Percentiles rank a stretch among this genome's conserved stretches.
phyloP scores from a whole-genome alignment of 2,888 invertebrate species.

The Nomada hirtipes region DNA sequence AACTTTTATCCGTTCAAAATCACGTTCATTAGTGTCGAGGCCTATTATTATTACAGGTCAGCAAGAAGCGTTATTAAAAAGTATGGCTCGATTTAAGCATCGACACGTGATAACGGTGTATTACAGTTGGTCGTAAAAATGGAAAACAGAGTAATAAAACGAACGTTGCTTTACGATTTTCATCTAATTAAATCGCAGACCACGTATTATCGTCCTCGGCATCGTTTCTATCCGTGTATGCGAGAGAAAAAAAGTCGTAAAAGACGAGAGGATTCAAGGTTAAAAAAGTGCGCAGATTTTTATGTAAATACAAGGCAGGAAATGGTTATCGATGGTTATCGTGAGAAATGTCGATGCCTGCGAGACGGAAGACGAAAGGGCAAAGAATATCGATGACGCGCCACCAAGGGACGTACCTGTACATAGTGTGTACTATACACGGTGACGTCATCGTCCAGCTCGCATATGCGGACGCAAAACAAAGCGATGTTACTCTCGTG shows the following conservation, averaged over 20 bases:
- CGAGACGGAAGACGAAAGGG: slow-evolving; percentile 6
- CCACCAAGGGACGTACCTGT: slow-evolving; percentile 10
- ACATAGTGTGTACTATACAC: not conserved
- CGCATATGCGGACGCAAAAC: slow-evolving; percentile 25
- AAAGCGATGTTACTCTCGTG: slow-evolving; percentile 23
- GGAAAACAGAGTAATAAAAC: not conserved
- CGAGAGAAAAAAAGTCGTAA: not conserved
- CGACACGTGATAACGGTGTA: not conserved
- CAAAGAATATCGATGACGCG: slow-evolving; percentile 48
- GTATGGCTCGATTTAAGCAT: slow-evolving; percentile 25
- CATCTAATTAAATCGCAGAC: slow-evolving; percentile 10
- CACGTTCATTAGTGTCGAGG: slow-evolving; percentile 28
- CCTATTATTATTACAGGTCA: slow-evolving; percentile 37
- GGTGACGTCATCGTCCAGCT: slow-evolving; percentile 34
- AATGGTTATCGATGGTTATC: slow-evolving; percentile 1
- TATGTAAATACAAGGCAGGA: slow-evolving; percentile 23
- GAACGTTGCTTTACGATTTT: slow-evolving; percentile 10
- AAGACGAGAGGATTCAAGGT: not conserved
- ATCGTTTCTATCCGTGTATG: not conserved
- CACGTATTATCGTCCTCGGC: not conserved
- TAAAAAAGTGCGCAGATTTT: not conserved
- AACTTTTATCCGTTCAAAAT: slow-evolving; percentile 27
- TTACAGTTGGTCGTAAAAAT: not conserved
- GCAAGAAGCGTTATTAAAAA: slow-evolving; percentile 21
- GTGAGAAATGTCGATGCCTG: not conserved